Percentiles rank a stretch among this genome's conserved stretches.
Evolutionary conservation across 2,888 invertebrate genomes (phyloP).

Genomic region (Meiosimyza platycephala): DNA sequence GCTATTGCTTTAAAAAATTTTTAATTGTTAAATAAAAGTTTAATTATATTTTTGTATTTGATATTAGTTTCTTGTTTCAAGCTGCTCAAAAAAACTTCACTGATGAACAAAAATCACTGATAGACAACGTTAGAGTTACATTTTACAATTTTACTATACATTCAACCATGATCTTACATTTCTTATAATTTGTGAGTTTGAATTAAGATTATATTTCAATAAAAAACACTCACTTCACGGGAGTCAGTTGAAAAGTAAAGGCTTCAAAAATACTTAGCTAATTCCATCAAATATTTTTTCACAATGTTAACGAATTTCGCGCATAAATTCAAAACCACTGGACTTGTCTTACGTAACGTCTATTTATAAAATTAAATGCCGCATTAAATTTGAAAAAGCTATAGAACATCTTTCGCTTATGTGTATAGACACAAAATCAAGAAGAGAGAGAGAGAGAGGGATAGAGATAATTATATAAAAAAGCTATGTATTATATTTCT

Average conservation of each 20-base stretch:
- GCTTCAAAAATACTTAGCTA: background rate
- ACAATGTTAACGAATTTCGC: background rate
- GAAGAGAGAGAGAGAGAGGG: background rate
- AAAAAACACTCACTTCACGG: background rate
- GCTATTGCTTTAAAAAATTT: too few relatives aligned
- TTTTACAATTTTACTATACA: too few relatives aligned
- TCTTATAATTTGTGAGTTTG: too few relatives aligned
- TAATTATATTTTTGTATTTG: too few relatives aligned
- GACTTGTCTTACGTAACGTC: slow-evolving; percentile 58
- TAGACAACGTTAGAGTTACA: too few relatives aligned
- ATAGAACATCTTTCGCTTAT: slow-evolving; percentile 9
- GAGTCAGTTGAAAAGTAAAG: too few relatives aligned
- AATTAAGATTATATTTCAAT: background rate
- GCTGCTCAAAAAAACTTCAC: too few relatives aligned
- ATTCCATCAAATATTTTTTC: background rate
- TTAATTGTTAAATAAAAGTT: too few relatives aligned
- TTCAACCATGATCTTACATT: too few relatives aligned
- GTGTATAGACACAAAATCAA: background rate
- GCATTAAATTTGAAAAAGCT: slow-evolving; percentile 21
- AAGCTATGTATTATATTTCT: too few relatives aligned
- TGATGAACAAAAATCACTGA: too few relatives aligned
- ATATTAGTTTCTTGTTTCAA: too few relatives aligned
- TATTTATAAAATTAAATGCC: slow-evolving; percentile 54
- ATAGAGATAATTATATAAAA: background rate
- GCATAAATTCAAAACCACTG: slow-evolving; percentile 26